phyloP scores from a whole-genome alignment of 2,888 invertebrate genomes.

The Cancer borealis region DNA sequence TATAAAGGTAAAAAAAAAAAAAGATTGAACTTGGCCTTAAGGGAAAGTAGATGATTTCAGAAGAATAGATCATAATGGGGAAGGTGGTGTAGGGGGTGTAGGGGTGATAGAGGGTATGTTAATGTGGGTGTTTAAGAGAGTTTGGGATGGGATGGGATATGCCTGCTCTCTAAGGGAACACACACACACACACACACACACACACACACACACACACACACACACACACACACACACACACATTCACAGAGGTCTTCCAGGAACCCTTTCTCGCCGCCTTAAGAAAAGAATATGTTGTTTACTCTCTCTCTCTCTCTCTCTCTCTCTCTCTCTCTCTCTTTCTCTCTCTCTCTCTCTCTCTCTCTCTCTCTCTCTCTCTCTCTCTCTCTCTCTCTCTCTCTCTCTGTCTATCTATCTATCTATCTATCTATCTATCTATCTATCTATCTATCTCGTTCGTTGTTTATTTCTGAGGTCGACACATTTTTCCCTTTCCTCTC shows the following conservation, averaged over 20 bases:
- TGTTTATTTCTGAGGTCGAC: background rate
- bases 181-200: too few species aligned
- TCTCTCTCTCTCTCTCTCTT: constrained; percentile 37
- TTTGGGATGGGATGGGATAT: too few species aligned
- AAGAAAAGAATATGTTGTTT: constrained; percentile 29
- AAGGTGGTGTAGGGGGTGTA: background rate
- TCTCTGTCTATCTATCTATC: background rate
- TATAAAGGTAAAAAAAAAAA: background rate
- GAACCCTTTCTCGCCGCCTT: background rate
- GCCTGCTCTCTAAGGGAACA: too few species aligned
- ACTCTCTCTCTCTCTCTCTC: constrained; percentile 29
- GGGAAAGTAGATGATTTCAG: background rate
- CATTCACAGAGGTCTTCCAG: background rate
- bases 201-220: too few species aligned
- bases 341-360: background rate
- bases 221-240: too few species aligned
- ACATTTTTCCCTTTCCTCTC: constrained; percentile 11
- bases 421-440: background rate
- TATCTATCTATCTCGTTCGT: constrained; percentile 21
- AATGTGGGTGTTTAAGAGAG: too few species aligned
- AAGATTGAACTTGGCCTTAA: background rate
- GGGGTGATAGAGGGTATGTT: background rate
- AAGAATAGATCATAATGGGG: background rate
- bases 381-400: constrained; percentile 12
- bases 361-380: too few species aligned